Conservation (phyloP, 1,140 invertebrate genomes). For the Drosophila nannoptera region DNA sequence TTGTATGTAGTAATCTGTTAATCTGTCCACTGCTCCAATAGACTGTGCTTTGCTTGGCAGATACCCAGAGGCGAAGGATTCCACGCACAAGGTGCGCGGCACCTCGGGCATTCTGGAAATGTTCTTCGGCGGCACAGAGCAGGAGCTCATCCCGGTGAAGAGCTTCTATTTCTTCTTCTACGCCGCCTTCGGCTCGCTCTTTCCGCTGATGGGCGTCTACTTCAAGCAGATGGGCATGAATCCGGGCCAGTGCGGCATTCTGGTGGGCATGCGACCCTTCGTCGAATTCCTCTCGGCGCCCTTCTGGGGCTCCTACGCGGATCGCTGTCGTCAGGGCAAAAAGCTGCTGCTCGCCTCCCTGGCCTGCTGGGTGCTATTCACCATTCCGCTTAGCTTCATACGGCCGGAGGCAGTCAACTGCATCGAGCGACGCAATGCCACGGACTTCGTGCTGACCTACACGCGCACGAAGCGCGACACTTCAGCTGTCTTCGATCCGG, state of each 20-base stretch:
- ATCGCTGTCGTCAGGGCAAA: conserved; percentile 93
- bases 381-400: conserved; percentile 95
- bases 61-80: conserved; percentile 90
- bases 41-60: conserved; percentile 57
- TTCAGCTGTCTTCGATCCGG: conserved; percentile 53
- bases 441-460: conserved; percentile 78
- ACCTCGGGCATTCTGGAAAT: conserved; percentile 90
- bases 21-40: not conserved
- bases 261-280: conserved; percentile 95
- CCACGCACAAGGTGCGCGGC: conserved; percentile 92
- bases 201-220: conserved; percentile 98
- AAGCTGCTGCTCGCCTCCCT: conserved; percentile 93
- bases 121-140: conserved; percentile 89
- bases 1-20: conserved; percentile 78
- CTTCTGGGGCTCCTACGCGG: conserved; percentile 97
- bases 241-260: conserved; percentile 94
- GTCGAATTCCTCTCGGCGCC: conserved; percentile 98
- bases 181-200: conserved; percentile 98
- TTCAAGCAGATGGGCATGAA: conserved; percentile 99
- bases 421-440: conserved; percentile 86
- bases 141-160: conserved; percentile 94
- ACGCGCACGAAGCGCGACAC: conserved; percentile 71
- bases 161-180: conserved; percentile 99
- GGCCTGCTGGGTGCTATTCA: conserved; percentile 97
- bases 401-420: conserved; percentile 95